Percentiles rank a stretch among this genome's conserved stretches.
Conservation (phyloP, 2,888 invertebrate species). For the Automeris io region DNA sequence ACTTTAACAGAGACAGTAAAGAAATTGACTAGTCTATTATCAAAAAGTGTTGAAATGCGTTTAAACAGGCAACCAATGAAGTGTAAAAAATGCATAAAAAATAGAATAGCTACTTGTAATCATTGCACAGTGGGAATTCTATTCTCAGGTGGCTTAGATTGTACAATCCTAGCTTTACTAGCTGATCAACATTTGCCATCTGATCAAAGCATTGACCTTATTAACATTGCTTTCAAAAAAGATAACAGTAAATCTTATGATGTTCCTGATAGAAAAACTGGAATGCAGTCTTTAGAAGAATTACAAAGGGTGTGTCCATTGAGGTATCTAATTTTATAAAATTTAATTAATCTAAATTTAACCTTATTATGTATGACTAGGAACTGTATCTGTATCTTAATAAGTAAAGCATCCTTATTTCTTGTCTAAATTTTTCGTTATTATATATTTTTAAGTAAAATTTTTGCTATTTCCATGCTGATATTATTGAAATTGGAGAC, state of each 20-base stretch:
- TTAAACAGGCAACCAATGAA: constrained; percentile 77
- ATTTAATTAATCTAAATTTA: too few relatives aligned
- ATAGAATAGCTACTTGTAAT: constrained; percentile 41
- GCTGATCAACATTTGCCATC: constrained; percentile 82
- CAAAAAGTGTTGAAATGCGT: constrained; percentile 78
- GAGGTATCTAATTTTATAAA: constrained; percentile 63
- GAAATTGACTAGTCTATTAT: constrained; percentile 68
- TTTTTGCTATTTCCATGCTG: too few relatives aligned
- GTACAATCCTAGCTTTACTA: constrained; percentile 90
- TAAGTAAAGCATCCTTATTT: too few relatives aligned
- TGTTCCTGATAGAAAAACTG: constrained; percentile 92
- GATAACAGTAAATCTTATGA: constrained; percentile 64
- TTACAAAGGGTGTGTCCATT: constrained; percentile 81
- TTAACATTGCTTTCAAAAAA: constrained; percentile 95
- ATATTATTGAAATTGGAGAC: too few relatives aligned
- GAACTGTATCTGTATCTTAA: too few relatives aligned
- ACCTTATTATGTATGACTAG: too few relatives aligned
- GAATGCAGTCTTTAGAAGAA: constrained; percentile 82
- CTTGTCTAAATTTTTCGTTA: too few relatives aligned
- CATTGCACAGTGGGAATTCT: constrained; percentile 87
- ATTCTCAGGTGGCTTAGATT: constrained; percentile 98
- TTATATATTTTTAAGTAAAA: too few relatives aligned
- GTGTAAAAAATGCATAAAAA: constrained; percentile 77
- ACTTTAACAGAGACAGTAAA: constrained; percentile 54
- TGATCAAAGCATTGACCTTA: constrained; percentile 87